Evolutionary conservation across 2,888 invertebrate species (phyloP).

Genomic region (Disparrhopalites patrizii): DNA sequence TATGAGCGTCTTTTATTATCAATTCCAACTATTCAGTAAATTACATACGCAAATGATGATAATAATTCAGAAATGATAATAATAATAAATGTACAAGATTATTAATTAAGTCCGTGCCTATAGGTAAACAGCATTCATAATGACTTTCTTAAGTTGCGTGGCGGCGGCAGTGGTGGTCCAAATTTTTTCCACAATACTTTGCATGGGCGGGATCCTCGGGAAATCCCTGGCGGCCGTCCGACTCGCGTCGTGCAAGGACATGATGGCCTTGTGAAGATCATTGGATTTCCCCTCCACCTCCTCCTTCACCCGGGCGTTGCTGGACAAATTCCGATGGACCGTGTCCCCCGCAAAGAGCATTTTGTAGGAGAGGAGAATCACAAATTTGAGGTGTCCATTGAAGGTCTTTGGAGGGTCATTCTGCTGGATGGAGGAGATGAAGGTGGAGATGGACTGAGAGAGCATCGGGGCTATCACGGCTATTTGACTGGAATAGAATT

Average conservation of each 20-base stretch:
- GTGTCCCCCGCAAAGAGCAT: constrained; percentile 92
- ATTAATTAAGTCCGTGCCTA: background rate
- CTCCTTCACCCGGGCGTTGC: constrained; percentile 55
- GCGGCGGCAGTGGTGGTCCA: constrained; percentile 39
- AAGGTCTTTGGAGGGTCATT: constrained; percentile 90
- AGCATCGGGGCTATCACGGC: constrained; percentile 79
- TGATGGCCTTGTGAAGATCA: constrained; percentile 42
- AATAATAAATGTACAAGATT: too few species aligned
- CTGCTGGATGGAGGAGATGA: constrained; percentile 83
- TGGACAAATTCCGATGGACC: constrained; percentile 77
- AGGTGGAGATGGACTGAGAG: constrained; percentile 85
- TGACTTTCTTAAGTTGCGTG: constrained; percentile 42
- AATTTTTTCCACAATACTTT: constrained; percentile 41
- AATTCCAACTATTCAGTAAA: too few species aligned
- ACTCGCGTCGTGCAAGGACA: constrained; percentile 40
- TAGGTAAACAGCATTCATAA: constrained; percentile 35
- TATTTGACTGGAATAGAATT: constrained; percentile 82
- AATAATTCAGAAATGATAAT: too few species aligned
- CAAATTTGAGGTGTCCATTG: constrained; percentile 89
- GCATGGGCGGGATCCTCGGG: constrained; percentile 42
- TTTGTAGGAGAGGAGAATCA: constrained; percentile 88
- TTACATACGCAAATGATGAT: too few species aligned
- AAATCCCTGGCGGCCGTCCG: constrained; percentile 41
- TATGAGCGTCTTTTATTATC: too few species aligned
- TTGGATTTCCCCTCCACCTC: constrained; percentile 42